phyloP scores from a whole-genome alignment of 1,140 invertebrate genomes.

The Bicyclus anynana region DNA sequence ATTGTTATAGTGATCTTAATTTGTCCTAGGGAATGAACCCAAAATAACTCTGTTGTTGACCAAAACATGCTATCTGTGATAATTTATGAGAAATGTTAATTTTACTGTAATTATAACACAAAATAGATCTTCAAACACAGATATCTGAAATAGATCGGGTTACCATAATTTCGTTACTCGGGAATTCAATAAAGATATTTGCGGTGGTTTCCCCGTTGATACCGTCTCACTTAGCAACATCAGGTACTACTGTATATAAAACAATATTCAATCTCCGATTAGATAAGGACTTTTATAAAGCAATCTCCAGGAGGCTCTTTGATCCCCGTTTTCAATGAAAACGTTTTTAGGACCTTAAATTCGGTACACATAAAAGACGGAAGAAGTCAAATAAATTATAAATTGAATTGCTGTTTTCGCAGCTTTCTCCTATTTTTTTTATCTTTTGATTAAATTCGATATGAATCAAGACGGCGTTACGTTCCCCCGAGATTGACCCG shows the following conservation, averaged over 20 bases:
- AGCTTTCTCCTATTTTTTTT: conserved; percentile 25
- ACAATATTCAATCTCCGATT: not conserved
- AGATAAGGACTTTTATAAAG: conserved; percentile 9
- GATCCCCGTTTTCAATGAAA: conserved; percentile 15
- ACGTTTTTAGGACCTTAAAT: conserved; percentile 7
- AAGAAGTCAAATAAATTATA: conserved; percentile 26
- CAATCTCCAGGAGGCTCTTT: conserved; percentile 5
- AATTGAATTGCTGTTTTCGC: conserved; percentile 25
- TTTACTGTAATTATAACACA: no score
- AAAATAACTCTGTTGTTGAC: no score
- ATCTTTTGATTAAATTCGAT: conserved; percentile 38
- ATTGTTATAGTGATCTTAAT: no score
- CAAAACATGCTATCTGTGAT: no score
- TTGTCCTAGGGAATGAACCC: no score
- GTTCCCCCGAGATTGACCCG: conserved; percentile 24
- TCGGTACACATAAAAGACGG: conserved; percentile 6
- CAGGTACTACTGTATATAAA: not conserved
- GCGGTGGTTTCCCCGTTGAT: not conserved
- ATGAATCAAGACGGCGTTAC: conserved; percentile 19
- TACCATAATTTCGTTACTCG: no score
- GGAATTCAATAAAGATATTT: not conserved
- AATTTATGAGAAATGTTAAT: no score
- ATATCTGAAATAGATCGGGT: no score
- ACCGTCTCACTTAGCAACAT: not conserved
- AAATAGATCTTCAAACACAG: no score